Evolutionary conservation across 1,140 invertebrate genomes (phyloP), one percentile per base, ranked within the genome.

Genomic region (Drosophila bocki): DNA sequence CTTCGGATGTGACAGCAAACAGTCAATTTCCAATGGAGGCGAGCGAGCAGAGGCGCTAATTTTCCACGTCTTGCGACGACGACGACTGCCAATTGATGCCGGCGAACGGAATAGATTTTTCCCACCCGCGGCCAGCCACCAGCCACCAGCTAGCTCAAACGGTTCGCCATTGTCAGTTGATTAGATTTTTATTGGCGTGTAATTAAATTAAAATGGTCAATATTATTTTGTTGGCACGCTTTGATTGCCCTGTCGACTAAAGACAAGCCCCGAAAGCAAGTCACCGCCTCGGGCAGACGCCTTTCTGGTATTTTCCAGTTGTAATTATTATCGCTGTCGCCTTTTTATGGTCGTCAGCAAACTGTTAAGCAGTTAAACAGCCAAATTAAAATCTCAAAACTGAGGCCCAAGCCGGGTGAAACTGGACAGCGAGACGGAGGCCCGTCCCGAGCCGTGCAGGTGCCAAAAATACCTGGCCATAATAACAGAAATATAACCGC

Each of bases 281-380:
- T 80, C 69, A 48, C 51, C 29, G 45, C n/a, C 69, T 57, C 45
- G 19, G 47, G 54, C 57, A 58, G 42, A 45, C 39, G 44, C 19
- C 71, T 71, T 90, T 91, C 90, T 82, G 71, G 90, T 91, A 85
- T 86, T 90, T 91, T 91, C 88, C 90, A 91, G 88, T 91, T 88
- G 50, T 58, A 76, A 80, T 78, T 77, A 83, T 58, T 82, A 84
- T 87, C 87, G 45, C 41, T 29, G 33, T 51, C 50, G 60, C 35
- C 56, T 53, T 56, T 70, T 70, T 72, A 76, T 80, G 45, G 39
- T 47, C 58, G 37, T 22, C 37, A 53, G 45, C 61, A 50, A 77
- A 33, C 51, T 72, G 67, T 35, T 39, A 70, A 39, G 13, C 39
- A 41, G 42, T 17, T 29, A 67, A 37, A 19, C 26, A 44, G 11